Base-by-base conservation (phyloP, 1,140 invertebrate species). In the Proales similis region DNA sequence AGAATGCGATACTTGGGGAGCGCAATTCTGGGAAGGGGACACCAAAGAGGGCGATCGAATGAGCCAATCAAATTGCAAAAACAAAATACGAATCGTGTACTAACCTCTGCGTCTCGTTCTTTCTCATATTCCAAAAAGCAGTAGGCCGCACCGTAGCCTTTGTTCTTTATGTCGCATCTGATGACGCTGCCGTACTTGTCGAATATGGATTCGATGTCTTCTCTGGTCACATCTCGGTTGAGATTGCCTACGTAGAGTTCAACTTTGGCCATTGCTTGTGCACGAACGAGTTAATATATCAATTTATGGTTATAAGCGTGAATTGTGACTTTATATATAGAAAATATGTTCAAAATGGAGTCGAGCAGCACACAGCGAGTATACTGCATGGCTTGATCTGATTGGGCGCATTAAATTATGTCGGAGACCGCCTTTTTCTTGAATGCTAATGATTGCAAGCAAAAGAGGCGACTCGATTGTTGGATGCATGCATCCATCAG, bases 91-190 rank as follows among this genome's bases (percentile, higher is more conserved):
- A 12, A 45, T 27, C 38, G 38, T 32, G 22, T 12, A 11, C 65
- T 69, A 65, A 70, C 68, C 64, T 70, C 69, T 2, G 69, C 69
- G 65, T 70, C 69, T 14, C 69, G 36, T 36, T 67, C 64, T 48
- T 70, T 68, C 53, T 70, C 69, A 48, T 69, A 70, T 64, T 70
- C 69, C 20, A 70, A 67, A 65, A 70, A 70, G 14, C 68, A 69
- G 65, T 68, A 70, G 11, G 69, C 68, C 66, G 64, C 33, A 12
- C 63, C 45, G 33, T 20, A 46, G 17, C 38, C 60, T 29, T 61
- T 64, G 24, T 69, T 70, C 64, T 70, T 70, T 0, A 70, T 64
- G 60, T 70, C 69, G 46, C 69, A 70, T 36, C 68, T 45, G n/a
- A 69, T 24, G 0, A 70, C 29, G 19, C 64, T 57, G 19, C 68